A percentile compares a stretch with the other conserved stretches of the same genome.
Conservation (phyloP, 2,113 vertebrate genomes). For the Dasyprocta punctata region DNA sequence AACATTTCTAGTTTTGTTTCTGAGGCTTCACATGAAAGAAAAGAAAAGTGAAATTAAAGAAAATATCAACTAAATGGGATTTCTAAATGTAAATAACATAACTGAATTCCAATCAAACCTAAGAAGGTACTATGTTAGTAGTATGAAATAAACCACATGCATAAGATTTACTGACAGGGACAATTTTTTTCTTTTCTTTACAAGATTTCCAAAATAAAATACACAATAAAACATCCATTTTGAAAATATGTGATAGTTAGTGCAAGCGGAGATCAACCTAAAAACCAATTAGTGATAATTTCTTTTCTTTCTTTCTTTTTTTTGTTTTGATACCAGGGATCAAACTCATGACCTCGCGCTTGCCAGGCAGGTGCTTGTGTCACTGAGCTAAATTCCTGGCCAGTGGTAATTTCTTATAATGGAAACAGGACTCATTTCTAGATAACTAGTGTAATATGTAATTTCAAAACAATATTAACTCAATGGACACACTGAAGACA, state of each 20-base stretch:
- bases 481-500: neutral
- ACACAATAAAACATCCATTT: neutral
- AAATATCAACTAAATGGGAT: neutral
- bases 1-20: neutral
- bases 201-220: neutral
- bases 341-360: too few relatives aligned
- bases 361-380: too few relatives aligned
- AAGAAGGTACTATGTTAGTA: neutral
- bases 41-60: neutral
- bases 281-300: too few relatives aligned
- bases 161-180: neutral
- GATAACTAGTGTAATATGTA: neutral
- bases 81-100: constrained; percentile 13
- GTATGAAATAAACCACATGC: neutral
- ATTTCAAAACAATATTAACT: constrained; percentile 8
- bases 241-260: neutral
- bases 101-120: neutral
- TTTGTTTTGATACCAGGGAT: too few relatives aligned
- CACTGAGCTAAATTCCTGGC: too few relatives aligned
- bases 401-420: constrained; percentile 6
- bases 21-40: constrained; percentile 14
- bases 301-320: too few relatives aligned
- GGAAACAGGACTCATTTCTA: neutral
- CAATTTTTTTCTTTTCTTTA: neutral
- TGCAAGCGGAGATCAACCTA: neutral